Percentiles rank a stretch among this genome's conserved stretches.
phyloP scores from a whole-genome alignment of 2,113 vertebrate genomes.

The Gallinago undulata region DNA sequence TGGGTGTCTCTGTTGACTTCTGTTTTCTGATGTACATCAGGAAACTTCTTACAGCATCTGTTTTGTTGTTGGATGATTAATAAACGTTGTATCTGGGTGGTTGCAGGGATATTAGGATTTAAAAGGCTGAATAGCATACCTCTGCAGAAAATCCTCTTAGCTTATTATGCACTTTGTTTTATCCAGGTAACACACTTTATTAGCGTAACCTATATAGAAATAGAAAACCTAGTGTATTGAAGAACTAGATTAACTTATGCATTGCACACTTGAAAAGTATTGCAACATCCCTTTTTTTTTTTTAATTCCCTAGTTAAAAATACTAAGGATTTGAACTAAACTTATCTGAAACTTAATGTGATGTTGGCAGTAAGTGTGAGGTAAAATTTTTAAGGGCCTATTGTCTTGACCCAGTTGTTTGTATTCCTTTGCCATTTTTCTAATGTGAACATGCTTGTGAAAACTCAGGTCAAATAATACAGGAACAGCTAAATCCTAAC shows the following conservation, averaged over 20 bases:
- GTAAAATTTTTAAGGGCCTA: background rate
- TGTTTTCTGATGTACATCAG: background rate
- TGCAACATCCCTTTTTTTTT: background rate
- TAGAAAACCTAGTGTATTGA: background rate
- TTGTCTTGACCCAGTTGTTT: background rate
- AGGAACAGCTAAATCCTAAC: background rate
- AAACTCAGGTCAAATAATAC: background rate
- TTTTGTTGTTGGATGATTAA: background rate
- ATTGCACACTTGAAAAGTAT: background rate
- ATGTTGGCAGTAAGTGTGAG: background rate
- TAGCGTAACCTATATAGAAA: background rate
- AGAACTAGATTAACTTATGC: background rate
- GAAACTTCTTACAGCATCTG: background rate
- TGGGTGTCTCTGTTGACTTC: background rate
- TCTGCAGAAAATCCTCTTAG: background rate
- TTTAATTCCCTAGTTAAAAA: background rate
- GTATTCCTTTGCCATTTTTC: background rate
- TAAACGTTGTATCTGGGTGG: rapidly evolving
- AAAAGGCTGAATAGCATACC: background rate
- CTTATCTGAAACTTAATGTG: background rate
- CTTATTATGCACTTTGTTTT: background rate
- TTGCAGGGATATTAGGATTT: background rate
- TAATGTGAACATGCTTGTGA: background rate
- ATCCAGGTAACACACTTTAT: background rate
- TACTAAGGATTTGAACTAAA: background rate